Base-by-base conservation (phyloP, 2,888 invertebrate species). In the Cenopis cana region DNA sequence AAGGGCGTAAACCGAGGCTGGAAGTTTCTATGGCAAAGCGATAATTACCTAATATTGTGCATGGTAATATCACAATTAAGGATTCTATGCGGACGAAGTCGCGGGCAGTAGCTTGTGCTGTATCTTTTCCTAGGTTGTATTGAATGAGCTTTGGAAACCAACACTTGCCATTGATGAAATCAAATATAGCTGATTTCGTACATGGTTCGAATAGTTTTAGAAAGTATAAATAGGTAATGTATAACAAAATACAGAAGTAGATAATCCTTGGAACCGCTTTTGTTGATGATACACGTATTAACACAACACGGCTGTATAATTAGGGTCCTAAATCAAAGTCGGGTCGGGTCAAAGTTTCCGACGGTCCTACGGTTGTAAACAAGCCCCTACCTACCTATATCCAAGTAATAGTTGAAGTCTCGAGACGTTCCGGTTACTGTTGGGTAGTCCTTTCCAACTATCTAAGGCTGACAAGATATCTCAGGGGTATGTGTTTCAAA, bases 311-410 rank as follows among this genome's bases (percentile, higher is more conserved):
- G 18, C 65, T 59, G 65, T 49, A 59, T 70, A 66, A 66, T 70
- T 59, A 66, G 38, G 60, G 60, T 38, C 66, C 66, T 66, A 66
- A 70, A 70, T 70, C 70, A 66, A 57, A 70, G 60, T 54, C 20
- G 66, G 59, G 70, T 60, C 36, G 70, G 66, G 65, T 60, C 59
- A 66, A 66, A 66, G 70, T 60, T 70, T 59, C 54, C 69, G 17
- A 12, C 52, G 29, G 69, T 57, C 59, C 36, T 55, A 29, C 12
- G 54, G 20, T 54, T 46, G 65, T 66, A 70, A 60, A 70, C 66
- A 60, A 60, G 60, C 29, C 54, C 57, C 50, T 52, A 36, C 38
- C 18, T 52, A 38, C 41, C 18, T 52, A 38, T 33, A 61, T 49
- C 36, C 49, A 62, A 64, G 64, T 64, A 38, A 56, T 49, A 69